Evolutionary conservation across 2,888 invertebrate species (phyloP).

Genomic region (Hecatera dysodea): DNA sequence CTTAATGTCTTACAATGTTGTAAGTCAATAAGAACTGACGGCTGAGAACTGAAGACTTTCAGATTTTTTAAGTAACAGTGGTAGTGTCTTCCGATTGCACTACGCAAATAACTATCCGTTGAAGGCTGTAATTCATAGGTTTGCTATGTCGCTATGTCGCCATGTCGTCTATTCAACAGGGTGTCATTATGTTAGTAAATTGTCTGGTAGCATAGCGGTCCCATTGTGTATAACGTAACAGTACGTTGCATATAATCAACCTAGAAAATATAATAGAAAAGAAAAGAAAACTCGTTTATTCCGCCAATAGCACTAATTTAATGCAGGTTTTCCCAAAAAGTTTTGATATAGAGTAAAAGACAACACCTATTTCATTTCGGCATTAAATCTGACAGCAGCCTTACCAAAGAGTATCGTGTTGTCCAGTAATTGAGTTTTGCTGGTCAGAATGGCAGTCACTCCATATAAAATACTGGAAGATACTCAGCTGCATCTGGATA

Average conservation of each 20-base stretch:
- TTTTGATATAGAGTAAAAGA: neutral
- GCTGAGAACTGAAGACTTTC: slow-evolving; percentile 2
- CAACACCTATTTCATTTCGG: neutral
- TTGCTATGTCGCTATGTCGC: neutral
- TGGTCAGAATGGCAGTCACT: neutral
- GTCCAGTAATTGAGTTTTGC: neutral
- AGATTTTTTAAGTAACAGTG: slow-evolving; percentile 1
- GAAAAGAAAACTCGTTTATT: no score
- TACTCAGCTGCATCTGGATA: no score
- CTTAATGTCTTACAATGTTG: no score
- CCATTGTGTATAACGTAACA: slow-evolving; percentile 25
- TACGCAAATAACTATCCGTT: neutral
- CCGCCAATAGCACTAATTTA: no score
- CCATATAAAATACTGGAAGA: neutral
- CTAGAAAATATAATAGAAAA: no score
- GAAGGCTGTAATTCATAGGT: neutral
- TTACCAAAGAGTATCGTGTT: no score
- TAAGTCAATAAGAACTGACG: no score
- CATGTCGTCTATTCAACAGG: slow-evolving; percentile 2
- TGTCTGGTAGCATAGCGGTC: slow-evolving; percentile 28
- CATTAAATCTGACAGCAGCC: no score
- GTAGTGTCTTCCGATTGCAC: slow-evolving; percentile 23
- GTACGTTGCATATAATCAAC: neutral
- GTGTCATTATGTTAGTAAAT: slow-evolving; percentile 36
- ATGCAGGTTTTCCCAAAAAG: neutral